phyloP scores from a whole-genome alignment of 2,797 vertebrate genomes.

The Macropodus opercularis region DNA sequence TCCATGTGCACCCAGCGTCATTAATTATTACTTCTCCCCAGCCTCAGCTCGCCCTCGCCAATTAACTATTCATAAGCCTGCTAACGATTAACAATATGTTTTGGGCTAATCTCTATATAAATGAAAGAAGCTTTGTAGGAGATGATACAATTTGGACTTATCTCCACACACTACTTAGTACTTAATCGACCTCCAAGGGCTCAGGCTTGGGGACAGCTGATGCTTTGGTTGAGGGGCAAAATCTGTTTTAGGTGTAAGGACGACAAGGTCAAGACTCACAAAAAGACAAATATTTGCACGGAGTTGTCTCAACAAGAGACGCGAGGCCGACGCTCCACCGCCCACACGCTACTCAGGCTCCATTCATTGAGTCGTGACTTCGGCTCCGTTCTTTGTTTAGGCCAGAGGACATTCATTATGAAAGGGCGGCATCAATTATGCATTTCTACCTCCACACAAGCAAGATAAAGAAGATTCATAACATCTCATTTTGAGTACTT shows the following conservation, averaged over 20 bases:
- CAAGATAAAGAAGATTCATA: neutral
- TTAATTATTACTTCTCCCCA: conserved; percentile 80
- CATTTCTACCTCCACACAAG: neutral
- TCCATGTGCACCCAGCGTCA: conserved; percentile 74
- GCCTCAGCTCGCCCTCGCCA: conserved; percentile 60
- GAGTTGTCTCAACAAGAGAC: too few relatives aligned
- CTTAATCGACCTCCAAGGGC: conserved; percentile 23
- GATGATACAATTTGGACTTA: conserved; percentile 46
- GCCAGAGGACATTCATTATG: neutral
- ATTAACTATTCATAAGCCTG: conserved; percentile 80
- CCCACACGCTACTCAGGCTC: neutral
- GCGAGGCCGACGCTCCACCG: too few relatives aligned
- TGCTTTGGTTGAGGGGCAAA: neutral
- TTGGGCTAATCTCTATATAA: conserved; percentile 70
- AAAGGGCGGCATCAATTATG: neutral
- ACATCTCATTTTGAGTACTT: neutral
- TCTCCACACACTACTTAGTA: conserved; percentile 39
- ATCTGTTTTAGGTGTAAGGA: neutral
- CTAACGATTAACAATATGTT: conserved; percentile 76
- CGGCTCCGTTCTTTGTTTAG: neutral
- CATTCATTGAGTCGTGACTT: neutral
- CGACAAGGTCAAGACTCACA: too few relatives aligned
- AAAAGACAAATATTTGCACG: neutral
- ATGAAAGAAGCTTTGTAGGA: conserved; percentile 56
- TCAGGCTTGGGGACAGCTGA: neutral